Conservation (phyloP, 1,140 invertebrate species). For the Sinonovacula constricta region DNA sequence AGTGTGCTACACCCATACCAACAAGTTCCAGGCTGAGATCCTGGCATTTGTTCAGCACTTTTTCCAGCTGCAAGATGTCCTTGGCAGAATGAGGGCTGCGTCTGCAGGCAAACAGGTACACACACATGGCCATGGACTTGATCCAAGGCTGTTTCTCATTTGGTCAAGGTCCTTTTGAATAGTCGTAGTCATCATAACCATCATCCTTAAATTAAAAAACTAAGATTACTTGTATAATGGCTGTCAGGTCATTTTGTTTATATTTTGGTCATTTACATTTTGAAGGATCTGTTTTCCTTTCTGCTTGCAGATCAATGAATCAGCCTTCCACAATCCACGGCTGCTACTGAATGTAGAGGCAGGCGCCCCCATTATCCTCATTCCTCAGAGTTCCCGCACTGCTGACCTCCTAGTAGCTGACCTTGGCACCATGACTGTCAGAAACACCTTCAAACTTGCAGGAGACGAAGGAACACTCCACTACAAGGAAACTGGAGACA, state of each 20-base stretch:
- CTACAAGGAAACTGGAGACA: conserved; percentile 27
- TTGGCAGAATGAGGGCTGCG: conserved; percentile 81
- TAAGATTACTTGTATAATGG: too few species aligned
- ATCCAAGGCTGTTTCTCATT: too few species aligned
- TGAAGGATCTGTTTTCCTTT: too few species aligned
- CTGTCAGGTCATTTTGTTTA: too few species aligned
- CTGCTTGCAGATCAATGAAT: conserved; percentile 71
- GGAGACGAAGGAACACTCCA: conserved; percentile 68
- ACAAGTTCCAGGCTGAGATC: conserved; percentile 93
- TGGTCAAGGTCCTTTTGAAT: too few species aligned
- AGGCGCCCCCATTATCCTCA: conserved; percentile 90
- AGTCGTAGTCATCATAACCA: too few species aligned
- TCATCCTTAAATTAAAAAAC: too few species aligned
- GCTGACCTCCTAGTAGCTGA: conserved; percentile 89
- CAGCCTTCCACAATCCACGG: conserved; percentile 77
- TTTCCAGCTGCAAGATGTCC: conserved; percentile 87
- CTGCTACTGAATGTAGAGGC: conserved; percentile 84
- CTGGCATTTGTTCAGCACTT: conserved; percentile 92
- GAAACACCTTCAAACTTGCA: conserved; percentile 83
- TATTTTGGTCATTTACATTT: too few species aligned
- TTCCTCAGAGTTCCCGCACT: conserved; percentile 91
- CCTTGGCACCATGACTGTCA: conserved; percentile 88
- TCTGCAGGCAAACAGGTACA: conserved; percentile 76
- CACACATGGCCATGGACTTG: too few species aligned
- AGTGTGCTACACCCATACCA: conserved; percentile 95